Base-by-base conservation (phyloP, 2,888 invertebrate species). In the Tridacna crocea region DNA sequence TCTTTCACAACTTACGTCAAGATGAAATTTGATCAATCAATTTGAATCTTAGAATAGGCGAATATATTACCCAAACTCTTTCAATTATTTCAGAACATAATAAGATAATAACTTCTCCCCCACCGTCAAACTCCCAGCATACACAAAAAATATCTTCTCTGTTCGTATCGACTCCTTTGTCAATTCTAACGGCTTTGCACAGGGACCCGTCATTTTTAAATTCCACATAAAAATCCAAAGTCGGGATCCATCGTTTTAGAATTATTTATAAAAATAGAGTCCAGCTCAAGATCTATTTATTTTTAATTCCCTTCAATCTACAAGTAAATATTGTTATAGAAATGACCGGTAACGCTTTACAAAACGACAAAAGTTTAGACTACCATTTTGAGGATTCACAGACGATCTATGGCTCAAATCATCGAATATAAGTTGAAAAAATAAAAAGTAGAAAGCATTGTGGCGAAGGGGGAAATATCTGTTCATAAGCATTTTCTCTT, bases 301-400 rank as follows among this genome's bases (percentile, higher is more conserved):
- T 68, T 68, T 68, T 27, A 46, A 46, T 68, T 68, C 63, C n/a
- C 46, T 46, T 47, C 68, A n/a, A 27, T 47, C 27, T 47, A 68
- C 24, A 17, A 27, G 68, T 68, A 36, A 68, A 68, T 68, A 68
- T 68, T 68, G 68, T 26, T 19, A n/a, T n/a, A 68, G 11, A 46
- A 47, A 10, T 46, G n/a, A 27, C 19, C n/a, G 0, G 0, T 46
- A 68, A 68, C 47, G n/a, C 68, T n/a, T 46, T 68, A 47, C 46
- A 46, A 47, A 27, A 68, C 68, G 19, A 68, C 26, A 26, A 61
- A 61, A 61, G 0, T 13, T 22, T 61, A n/a, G 61, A n/a, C 61
- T n/a, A 2, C n/a, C 61, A 61, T 1, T 2, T 3, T 61, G 61
- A 61, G 24, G 3, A 24, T n/a, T 60, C 6, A 60, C 24, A 26